Evolutionary conservation across 1,140 invertebrate species (phyloP).

Genomic region (Formica exsecta): DNA sequence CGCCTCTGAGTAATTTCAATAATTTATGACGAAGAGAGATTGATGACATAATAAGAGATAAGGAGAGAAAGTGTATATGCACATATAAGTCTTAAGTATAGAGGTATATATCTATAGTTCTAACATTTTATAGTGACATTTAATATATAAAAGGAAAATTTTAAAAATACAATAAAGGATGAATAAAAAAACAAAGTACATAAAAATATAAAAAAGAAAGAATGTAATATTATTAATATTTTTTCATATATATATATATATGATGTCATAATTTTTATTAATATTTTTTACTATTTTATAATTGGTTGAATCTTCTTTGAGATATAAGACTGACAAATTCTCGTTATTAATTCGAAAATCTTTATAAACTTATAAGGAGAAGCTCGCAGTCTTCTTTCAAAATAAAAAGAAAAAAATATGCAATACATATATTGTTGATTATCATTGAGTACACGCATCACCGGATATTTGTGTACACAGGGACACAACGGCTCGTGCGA

Average conservation of each 20-base stretch:
- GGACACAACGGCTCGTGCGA: not conserved
- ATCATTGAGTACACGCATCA: constrained; percentile 36
- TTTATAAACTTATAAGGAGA: not conserved
- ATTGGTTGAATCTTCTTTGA: not conserved
- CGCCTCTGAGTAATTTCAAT: no score
- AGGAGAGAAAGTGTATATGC: no score
- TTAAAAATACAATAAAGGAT: not conserved
- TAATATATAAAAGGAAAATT: not conserved
- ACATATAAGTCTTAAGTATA: no score
- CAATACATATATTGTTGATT: not conserved
- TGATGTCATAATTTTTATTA: not conserved
- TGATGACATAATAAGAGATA: no score
- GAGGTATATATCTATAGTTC: no score
- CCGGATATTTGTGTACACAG: not conserved
- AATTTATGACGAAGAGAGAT: no score
- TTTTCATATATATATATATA: no score
- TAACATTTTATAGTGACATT: no score
- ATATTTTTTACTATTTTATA: not conserved
- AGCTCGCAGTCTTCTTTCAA: not conserved
- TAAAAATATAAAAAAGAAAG: not conserved
- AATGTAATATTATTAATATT: not conserved
- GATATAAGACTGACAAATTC: not conserved
- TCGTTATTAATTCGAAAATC: not conserved
- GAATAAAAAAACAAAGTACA: not conserved
- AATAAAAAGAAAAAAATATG: not conserved